Evolutionary conservation across 1,140 invertebrate species (phyloP).

Genomic region (Aphis gossypii): DNA sequence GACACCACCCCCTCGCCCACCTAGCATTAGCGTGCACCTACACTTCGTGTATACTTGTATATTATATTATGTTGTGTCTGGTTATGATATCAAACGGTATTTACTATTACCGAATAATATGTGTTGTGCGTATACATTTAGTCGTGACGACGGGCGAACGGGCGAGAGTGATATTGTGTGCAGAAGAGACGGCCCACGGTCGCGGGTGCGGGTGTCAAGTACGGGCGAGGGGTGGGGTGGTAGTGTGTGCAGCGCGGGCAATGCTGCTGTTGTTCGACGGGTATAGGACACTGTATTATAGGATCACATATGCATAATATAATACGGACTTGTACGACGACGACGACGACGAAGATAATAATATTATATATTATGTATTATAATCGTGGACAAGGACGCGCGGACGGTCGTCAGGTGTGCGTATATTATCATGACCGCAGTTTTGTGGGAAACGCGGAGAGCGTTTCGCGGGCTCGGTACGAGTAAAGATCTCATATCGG

Average conservation of each 20-base stretch:
- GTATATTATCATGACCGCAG: not conserved
- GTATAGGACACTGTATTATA: not conserved
- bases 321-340: not conserved
- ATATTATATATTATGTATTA: not conserved
- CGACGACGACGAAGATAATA: not conserved
- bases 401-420: not conserved
- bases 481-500: not conserved
- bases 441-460: not conserved
- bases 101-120: not conserved
- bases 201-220: too few species aligned
- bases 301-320: not conserved
- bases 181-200: not conserved
- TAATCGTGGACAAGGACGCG: not conserved
- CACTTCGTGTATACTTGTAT: not conserved
- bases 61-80: not conserved
- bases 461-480: not conserved
- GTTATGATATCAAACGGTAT: not conserved
- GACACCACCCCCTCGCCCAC: not conserved
- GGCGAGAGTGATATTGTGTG: not conserved
- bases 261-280: not conserved
- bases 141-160: not conserved
- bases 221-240: too few species aligned
- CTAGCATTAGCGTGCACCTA: not conserved
- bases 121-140: not conserved
- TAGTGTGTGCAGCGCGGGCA: too few species aligned